These are phyloP conservation scores for Brachynemurus nebulosus DNA, from an alignment of 2,888 invertebrate species.

Conservation along the genomic window DNA sequence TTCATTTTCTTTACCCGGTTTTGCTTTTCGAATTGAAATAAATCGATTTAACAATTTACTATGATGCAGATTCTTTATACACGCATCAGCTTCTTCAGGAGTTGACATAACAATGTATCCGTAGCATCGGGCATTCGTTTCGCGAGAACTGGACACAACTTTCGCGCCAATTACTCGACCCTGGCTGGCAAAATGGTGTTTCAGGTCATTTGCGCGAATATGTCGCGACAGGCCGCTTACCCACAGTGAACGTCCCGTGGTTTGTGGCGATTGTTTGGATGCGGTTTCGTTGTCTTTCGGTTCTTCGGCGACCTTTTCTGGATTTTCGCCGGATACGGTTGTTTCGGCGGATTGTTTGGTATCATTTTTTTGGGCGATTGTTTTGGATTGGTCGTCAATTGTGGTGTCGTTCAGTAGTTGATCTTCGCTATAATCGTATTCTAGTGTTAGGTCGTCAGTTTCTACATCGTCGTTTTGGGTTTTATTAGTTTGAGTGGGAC, in stretches of 20 bases:
- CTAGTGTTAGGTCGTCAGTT: background rate
- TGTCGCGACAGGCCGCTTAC: slow-evolving; percentile 4
- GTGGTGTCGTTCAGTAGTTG: background rate
- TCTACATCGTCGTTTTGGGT: background rate
- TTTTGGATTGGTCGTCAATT: background rate
- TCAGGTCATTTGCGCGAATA: slow-evolving; percentile 4
- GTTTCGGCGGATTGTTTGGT: slow-evolving; percentile 7
- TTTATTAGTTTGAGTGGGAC: background rate
- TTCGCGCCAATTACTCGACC: slow-evolving; percentile 7
- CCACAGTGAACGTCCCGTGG: slow-evolving; percentile 4
- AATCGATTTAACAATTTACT: slow-evolving; percentile 3
- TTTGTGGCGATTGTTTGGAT: background rate
- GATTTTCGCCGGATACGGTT: background rate
- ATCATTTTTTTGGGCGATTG: slow-evolving; percentile 10
- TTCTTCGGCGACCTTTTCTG: background rate
- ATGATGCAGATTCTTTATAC: slow-evolving; percentile 3
- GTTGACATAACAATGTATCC: slow-evolving; percentile 8
- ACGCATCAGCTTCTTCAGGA: slow-evolving; percentile 2
- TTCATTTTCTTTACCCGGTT: slow-evolving; percentile 3
- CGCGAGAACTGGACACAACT: slow-evolving; percentile 2
- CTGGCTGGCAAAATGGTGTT: background rate
- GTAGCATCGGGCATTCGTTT: background rate
- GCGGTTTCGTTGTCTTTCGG: background rate
- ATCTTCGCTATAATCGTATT: slow-evolving; percentile 3
- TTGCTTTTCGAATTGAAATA: slow-evolving; percentile 3